phyloP scores from a whole-genome alignment of 2,888 invertebrate genomes.

The Operophtera brumata region DNA sequence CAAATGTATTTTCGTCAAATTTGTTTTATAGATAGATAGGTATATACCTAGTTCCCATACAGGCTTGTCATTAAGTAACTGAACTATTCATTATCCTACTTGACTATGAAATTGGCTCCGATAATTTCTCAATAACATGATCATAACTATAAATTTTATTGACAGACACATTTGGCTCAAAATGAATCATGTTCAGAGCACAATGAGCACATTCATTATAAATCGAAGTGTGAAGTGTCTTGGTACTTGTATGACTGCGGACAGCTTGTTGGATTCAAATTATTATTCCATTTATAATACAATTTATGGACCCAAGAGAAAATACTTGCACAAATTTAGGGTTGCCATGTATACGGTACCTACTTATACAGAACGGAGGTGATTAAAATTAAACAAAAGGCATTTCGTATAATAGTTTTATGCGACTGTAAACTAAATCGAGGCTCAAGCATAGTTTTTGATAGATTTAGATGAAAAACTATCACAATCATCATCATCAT shows the following conservation, averaged over 20 bases:
- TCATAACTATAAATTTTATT: constrained; percentile 5
- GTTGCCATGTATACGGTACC: no score
- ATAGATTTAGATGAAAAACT: no score
- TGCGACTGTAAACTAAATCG: no score
- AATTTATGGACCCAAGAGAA: background rate
- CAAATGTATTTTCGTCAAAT: no score
- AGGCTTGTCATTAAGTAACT: no score
- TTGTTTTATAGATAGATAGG: no score
- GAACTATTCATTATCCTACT: background rate
- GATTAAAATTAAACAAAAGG: background rate
- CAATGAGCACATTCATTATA: constrained; percentile 22
- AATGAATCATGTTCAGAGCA: constrained; percentile 16
- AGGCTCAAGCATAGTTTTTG: no score
- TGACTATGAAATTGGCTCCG: background rate
- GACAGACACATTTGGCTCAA: constrained; percentile 16
- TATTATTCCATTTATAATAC: constrained; percentile 12
- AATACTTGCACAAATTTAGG: background rate
- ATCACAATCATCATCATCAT: no score
- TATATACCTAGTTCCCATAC: no score
- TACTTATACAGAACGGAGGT: background rate
- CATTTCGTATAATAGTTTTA: no score
- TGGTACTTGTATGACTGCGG: background rate
- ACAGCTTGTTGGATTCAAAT: constrained; percentile 10
- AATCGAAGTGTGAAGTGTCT: constrained; percentile 20
- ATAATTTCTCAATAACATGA: background rate